Base-by-base conservation (phyloP, 2,797 vertebrate genomes). In the Sebastes cheni region DNA sequence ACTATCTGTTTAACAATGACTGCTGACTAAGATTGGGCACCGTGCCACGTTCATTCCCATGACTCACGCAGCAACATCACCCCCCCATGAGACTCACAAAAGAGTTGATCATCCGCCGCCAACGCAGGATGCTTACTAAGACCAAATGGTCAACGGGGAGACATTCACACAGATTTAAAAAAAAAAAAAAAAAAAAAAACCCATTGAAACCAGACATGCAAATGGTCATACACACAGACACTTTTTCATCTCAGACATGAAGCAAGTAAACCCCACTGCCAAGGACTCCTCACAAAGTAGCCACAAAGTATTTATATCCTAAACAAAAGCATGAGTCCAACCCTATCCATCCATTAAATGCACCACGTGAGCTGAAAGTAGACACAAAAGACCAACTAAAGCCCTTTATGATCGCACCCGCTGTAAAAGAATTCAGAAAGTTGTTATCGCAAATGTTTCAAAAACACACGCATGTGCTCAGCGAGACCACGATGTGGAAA, bases 11-110 rank as follows among this genome's bases (percentile, higher is more conserved):
- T 55, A 50, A 80, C 23, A 67, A 1, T 30, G n/a, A 66, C n/a
- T 84, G 82, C 75, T 85, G 70, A 83, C 79, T 83, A 77, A 86
- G 23, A 58, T 13, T 62, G 71, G 61, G 27, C 6, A 81, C 71
- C 34, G 2, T 36, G 55, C 11, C 71, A 64, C 1, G 18, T 73
- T 74, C 4, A 16, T 75, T 82, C 73, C 64, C n/a, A 77, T 88
- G 82, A 91, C 82, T 87, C 82, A 82, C 60, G 29, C 32, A 27
- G 46, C 70, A 30, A 6, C 8, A n/a, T 23, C 58, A 66, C 61
- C 50, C 65, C 65, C 22, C 30, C 16, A 46, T 29, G 8, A 72
- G 78, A 39, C 58, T 81, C 30, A 70, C 36, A 59, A 75, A 68
- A 76, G 58, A 60, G 34, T 34, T 70, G 25, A 59, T 66, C 74